Evolutionary conservation across 2,797 vertebrate genomes (phyloP).

Genomic region (Anniella stebbinsi): DNA sequence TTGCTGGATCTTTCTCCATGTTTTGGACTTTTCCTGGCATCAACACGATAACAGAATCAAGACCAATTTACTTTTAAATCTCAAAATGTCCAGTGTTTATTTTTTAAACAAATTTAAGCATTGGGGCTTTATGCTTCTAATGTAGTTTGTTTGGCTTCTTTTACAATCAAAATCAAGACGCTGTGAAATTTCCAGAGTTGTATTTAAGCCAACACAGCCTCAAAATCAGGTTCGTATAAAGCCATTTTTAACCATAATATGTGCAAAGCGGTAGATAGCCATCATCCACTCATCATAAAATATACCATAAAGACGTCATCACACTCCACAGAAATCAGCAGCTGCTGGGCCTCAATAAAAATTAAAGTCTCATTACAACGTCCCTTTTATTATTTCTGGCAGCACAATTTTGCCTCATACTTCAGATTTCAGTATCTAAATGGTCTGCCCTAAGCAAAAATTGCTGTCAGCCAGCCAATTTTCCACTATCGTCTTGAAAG

Average conservation of each 20-base stretch:
- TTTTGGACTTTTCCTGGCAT: neutral
- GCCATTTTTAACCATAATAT: conserved; percentile 45
- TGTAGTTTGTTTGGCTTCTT: conserved; percentile 4
- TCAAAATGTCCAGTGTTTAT: neutral
- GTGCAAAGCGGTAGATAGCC: conserved; percentile 39
- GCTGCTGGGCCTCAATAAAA: conserved; percentile 42
- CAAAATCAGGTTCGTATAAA: conserved; percentile 36
- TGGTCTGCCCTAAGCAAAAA: conserved; percentile 36
- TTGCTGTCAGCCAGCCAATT: conserved; percentile 23
- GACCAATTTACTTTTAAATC: conserved; percentile 21
- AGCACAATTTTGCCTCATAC: conserved; percentile 27
- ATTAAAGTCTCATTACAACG: conserved; percentile 48
- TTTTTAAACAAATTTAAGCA: conserved; percentile 7
- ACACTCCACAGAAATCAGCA: conserved; percentile 43
- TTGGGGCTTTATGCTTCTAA: neutral
- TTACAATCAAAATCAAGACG: conserved; percentile 33
- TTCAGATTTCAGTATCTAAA: conserved; percentile 36
- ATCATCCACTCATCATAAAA: conserved; percentile 52
- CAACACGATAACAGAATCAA: neutral
- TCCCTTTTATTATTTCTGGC: conserved; percentile 44
- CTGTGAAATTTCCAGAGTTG: conserved; percentile 23
- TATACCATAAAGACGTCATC: conserved; percentile 44
- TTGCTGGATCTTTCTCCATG: neutral
- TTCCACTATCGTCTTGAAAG: conserved; percentile 34
- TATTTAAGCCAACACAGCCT: conserved; percentile 14